Base-by-base conservation (phyloP, 2,888 invertebrate species). In the Mellilla xanthometata region DNA sequence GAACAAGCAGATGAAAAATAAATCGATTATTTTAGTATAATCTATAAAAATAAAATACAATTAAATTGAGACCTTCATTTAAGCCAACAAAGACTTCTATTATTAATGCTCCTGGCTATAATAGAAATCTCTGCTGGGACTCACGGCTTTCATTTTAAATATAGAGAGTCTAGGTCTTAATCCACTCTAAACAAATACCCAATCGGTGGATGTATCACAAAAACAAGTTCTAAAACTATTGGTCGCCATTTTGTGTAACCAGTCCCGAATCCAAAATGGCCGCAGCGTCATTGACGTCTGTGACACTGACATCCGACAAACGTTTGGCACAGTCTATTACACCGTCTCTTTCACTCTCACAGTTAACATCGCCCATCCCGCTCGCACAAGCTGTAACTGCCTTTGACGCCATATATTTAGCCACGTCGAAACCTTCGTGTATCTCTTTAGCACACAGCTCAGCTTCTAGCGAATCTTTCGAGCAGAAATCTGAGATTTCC, bases 201-300 rank as follows among this genome's bases (percentile, higher is more conserved):
- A 11, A 11, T 11, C 11, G 11, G 10, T 28, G 11, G 11, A 11
- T 11, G n/a, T 28, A 32, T 32, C 23, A 26, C 23, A 33, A 36
- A 50, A 49, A 60, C 47, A 45, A 19, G n/a, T n/a, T n/a, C n/a
- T 3, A 19, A 3, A 8, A 26, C 10, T 43, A 43, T 47, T 52
- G 43, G 9, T 33, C 51, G 41, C 50, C 45, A 40, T 55, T 45
- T 38, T 30, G 54, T 12, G 57, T 47, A 31, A 24, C 46, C 22
- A 76, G 82, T 12, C 77, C 82, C 0, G 76, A 79, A 58, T 84
- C 83, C 53, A 86, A 68, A 5, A 82, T 84, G 33, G 84, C 85
- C 49, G 84, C 86, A 5, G 81, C 83, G n/a, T n/a, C n/a, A n/a
- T n/a, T n/a, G n/a, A n/a, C n/a, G n/a, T 79, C 81, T 76, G 85